These are phyloP conservation scores for Chelonus insularis DNA, from an alignment of 1,140 invertebrate genomes.

Conservation along the genomic window DNA sequence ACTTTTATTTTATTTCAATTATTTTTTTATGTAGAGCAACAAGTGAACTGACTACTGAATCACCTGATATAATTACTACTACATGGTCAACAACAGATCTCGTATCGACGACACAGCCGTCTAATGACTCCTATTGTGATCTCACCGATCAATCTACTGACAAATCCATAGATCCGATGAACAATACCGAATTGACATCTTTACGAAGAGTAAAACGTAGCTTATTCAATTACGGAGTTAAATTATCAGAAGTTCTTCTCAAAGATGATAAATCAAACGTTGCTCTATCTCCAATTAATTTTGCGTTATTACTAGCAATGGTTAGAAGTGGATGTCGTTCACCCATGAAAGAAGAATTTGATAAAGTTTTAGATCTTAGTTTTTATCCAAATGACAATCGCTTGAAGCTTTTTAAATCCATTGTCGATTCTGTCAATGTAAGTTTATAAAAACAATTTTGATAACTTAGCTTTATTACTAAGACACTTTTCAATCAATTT, in stretches of 20 bases:
- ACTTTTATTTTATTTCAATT: no score
- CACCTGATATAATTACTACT: no score
- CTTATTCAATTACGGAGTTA: neutral
- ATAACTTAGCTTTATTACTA: neutral
- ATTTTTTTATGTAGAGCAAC: no score
- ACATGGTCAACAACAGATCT: no score
- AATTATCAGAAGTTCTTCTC: neutral
- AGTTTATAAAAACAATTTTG: neutral
- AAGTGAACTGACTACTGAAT: no score
- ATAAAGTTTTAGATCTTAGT: neutral
- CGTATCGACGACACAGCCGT: no score
- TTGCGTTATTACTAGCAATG: neutral
- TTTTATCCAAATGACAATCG: neutral
- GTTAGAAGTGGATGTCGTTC: neutral
- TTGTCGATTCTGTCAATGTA: neutral
- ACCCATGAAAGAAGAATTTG: neutral
- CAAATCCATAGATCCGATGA: no score
- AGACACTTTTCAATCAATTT: no score
- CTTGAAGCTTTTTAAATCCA: neutral
- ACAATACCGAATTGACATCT: neutral
- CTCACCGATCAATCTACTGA: no score
- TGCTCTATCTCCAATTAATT: neutral
- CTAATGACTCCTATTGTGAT: no score
- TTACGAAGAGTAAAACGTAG: neutral
- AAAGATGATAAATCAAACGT: neutral